Percentiles rank a stretch among this genome's conserved stretches.
phyloP scores from a whole-genome alignment of 2,888 invertebrate species.

The Argyra leucocephala region DNA sequence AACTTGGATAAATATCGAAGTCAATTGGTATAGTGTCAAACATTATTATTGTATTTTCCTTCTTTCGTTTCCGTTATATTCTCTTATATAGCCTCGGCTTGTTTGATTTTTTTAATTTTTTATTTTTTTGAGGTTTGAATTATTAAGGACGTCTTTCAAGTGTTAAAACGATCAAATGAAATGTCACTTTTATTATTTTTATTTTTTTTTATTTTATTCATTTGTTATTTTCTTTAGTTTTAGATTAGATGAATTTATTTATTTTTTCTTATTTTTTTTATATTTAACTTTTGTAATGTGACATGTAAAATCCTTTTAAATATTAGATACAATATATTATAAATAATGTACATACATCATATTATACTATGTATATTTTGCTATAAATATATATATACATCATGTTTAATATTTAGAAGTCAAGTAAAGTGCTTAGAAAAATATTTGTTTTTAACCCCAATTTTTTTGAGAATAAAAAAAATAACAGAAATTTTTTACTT shows the following conservation, averaged over 20 bases:
- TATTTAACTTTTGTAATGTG: conserved; percentile 10
- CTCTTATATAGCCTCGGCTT: background rate
- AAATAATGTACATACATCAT: background rate
- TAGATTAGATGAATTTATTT: background rate
- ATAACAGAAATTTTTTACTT: background rate
- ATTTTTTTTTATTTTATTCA: background rate
- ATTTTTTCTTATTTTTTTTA: background rate
- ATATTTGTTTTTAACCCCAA: background rate
- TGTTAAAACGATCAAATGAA: conserved; percentile 7
- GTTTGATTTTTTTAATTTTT: background rate
- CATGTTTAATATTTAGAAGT: background rate
- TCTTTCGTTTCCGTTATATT: background rate
- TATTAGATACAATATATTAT: background rate
- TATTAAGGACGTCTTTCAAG: conserved; percentile 5
- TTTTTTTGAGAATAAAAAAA: background rate
- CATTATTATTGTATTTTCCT: background rate
- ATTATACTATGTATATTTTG: too few relatives aligned
- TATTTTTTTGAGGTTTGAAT: background rate
- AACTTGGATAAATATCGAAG: background rate
- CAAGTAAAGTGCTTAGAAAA: background rate
- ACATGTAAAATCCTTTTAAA: conserved; percentile 11
- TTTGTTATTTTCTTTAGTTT: background rate
- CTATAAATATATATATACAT: background rate
- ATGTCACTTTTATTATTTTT: background rate
- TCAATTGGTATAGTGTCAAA: conserved; percentile 11